phyloP scores from a whole-genome alignment of 2,797 vertebrate genomes.

The Phaenicophaeus curvirostris region DNA sequence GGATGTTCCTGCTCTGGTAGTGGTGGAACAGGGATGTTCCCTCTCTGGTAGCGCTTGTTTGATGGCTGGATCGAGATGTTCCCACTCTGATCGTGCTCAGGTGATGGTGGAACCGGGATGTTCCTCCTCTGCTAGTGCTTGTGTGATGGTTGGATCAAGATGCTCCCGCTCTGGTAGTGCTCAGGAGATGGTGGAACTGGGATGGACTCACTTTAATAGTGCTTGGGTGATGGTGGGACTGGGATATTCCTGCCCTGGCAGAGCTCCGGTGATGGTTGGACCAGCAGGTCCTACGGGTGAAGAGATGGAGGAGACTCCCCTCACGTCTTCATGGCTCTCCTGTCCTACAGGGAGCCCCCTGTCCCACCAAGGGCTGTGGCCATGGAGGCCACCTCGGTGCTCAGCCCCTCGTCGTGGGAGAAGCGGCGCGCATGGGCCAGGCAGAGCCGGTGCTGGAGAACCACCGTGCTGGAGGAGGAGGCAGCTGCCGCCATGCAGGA shows the following conservation, averaged over 20 bases:
- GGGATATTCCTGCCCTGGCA: background rate
- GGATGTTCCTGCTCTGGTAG: no score
- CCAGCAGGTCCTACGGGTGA: no score
- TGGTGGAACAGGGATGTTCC: background rate
- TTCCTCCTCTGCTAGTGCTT: no score
- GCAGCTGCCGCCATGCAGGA: slow-evolving; percentile 33
- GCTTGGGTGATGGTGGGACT: background rate
- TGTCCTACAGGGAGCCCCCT: background rate
- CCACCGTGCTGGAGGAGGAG: slow-evolving; percentile 69
- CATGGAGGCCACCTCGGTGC: slow-evolving; percentile 54
- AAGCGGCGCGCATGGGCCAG: slow-evolving; percentile 84
- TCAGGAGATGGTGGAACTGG: background rate
- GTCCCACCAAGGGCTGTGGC: background rate
- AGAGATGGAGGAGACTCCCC: no score
- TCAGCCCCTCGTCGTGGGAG: slow-evolving; percentile 76
- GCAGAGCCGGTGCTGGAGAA: slow-evolving; percentile 79
- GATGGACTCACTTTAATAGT: no score
- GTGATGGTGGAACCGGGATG: no score
- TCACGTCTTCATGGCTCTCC: background rate
- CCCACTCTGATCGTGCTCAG: background rate
- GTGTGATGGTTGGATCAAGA: background rate
- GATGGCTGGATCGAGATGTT: background rate
- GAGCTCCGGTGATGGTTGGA: no score
- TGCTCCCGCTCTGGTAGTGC: no score
- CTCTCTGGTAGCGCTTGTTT: no score